These are phyloP conservation scores for Bergia sp. DNA, from an alignment of 92 coral and sea anemone species.

Conservation along the genomic window DNA sequence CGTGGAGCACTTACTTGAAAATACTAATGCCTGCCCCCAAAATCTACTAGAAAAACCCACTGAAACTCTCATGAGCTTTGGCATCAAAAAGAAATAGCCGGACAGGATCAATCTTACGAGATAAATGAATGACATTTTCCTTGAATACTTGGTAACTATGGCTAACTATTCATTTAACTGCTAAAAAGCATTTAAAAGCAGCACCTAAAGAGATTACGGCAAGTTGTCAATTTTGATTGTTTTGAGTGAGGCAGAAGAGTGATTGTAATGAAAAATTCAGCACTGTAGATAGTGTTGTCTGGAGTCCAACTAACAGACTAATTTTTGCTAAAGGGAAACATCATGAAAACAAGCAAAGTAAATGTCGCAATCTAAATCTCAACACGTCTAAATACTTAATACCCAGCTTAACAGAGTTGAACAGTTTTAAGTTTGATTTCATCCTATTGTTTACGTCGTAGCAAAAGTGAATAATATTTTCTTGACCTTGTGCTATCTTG, in stretches of 20 bases:
- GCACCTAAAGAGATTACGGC: conserved; percentile 36
- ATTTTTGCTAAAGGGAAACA: conserved; percentile 6
- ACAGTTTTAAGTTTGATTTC: conserved; percentile 31
- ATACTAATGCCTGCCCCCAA: conserved; percentile 34
- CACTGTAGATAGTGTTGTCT: conserved; percentile 17
- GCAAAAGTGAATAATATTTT: conserved; percentile 36
- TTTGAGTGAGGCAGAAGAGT: conserved; percentile 30
- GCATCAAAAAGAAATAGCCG: conserved; percentile 13
- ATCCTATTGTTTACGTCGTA: conserved; percentile 11
- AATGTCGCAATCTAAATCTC: conserved; percentile 19
- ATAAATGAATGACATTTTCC: conserved; percentile 37
- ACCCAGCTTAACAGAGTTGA: conserved; percentile 16
- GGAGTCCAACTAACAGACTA: not conserved
- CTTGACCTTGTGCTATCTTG: conserved; percentile 8
- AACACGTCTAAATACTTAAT: conserved; percentile 7
- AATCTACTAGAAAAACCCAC: conserved; percentile 6
- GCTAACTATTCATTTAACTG: conserved; percentile 28
- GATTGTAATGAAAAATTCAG: conserved; percentile 40
- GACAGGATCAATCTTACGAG: conserved; percentile 37
- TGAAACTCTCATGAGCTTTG: not conserved
- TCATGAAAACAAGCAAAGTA: conserved; percentile 25
- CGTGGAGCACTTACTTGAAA: conserved; percentile 12
- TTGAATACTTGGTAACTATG: conserved; percentile 21
- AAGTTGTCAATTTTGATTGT: conserved; percentile 41
- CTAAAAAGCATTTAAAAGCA: conserved; percentile 44